Evolutionary conservation across 2,797 vertebrate genomes (phyloP), one percentile per base, ranked within the genome.

Genomic region (Sebastes aleutianus): DNA sequence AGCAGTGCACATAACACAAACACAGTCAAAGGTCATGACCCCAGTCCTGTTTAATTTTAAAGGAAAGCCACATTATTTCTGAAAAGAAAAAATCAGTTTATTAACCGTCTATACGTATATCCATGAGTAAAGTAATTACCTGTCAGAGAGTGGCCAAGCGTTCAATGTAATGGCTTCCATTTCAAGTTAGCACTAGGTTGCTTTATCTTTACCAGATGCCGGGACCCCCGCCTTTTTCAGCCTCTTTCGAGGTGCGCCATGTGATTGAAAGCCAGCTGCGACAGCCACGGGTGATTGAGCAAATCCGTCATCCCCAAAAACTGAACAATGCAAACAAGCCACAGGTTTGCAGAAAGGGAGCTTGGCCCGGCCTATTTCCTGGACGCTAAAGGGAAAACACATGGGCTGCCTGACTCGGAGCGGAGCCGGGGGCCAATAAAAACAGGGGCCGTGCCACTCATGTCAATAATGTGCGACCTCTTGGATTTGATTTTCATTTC

Each of bases 261-360:
- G 77, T 91, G 92, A 91, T 92, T 85, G 87, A 94, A 89, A 89
- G 83, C 88, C 84, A 85, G 87, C 90, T 93, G 90, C 85, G 94
- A 93, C 91, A 92, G 90, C 90, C 88, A 93, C 63, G 88, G 90
- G 90, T 93, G 91, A 94, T 87, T 90, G 91, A 94, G 90, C 85
- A 89, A 91, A 91, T 88, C 91, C 74, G 87, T 92, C 91, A 87
- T 89, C 91, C 89, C 70, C 65, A 79, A 85, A 93, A 94, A 88
- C 39, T 65, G 83, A 91, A 89, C 86, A 93, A 87, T 75, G 86
- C 87, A 89, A 90, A 93, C 87, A 88, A 84, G 89, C 79, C 83
- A 81, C 85, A 78, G 88, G 91, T 92, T 85, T 84, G 77, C 66
- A 84, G 14, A 43, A 43, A 43, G 71, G 82, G 76, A 78, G 70